Evolutionary conservation across 2,888 invertebrate species (phyloP).

Genomic region (Drosophila pseudotalamancana): DNA sequence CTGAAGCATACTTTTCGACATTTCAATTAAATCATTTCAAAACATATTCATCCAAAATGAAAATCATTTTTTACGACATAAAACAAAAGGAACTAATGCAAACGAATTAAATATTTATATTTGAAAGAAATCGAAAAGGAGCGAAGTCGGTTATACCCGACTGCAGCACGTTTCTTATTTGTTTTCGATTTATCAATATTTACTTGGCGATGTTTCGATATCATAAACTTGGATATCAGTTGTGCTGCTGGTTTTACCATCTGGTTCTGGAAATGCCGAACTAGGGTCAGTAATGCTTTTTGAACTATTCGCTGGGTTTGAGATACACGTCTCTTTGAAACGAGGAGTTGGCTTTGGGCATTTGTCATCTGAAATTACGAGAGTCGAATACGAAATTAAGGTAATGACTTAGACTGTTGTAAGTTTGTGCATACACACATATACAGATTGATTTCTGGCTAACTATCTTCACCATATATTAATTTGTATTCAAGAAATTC

Average conservation of each 20-base stretch:
- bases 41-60: too few species aligned
- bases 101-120: too few species aligned
- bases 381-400: not conserved
- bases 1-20: too few species aligned
- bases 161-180: too few species aligned
- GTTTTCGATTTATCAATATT: conserved; percentile 12
- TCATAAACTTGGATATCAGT: conserved; percentile 34
- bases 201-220: conserved; percentile 39
- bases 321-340: conserved; percentile 3
- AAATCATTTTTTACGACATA: too few species aligned
- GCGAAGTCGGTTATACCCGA: too few species aligned
- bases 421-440: not conserved
- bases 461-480: not conserved
- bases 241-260: conserved; percentile 21
- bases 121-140: too few species aligned
- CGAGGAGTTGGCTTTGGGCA: conserved; percentile 16
- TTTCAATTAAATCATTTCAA: too few species aligned
- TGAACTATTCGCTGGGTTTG: conserved; percentile 5
- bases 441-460: not conserved
- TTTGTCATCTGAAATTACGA: conserved; percentile 36
- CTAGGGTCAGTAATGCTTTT: conserved; percentile 19
- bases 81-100: too few species aligned
- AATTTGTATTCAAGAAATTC: too few species aligned
- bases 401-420: not conserved
- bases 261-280: conserved; percentile 27